phyloP scores from a whole-genome alignment of 2,888 invertebrate species.

The Amiota mariae region DNA sequence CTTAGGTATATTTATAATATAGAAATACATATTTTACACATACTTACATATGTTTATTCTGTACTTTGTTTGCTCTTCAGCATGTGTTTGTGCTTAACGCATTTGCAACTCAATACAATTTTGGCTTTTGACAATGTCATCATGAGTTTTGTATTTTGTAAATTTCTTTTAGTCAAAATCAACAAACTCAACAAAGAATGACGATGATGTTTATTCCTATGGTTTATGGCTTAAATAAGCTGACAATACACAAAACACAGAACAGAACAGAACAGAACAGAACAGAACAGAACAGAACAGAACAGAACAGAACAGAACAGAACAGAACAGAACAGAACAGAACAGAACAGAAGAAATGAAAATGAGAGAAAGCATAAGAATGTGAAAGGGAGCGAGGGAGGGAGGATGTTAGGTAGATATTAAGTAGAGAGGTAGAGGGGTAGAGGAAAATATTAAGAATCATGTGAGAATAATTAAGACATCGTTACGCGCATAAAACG shows the following conservation, averaged over 20 bases:
- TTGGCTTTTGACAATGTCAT: not conserved
- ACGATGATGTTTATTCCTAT: not conserved
- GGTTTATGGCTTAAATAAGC: slow-evolving; percentile 13
- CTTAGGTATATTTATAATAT: too few species aligned
- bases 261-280: not conserved
- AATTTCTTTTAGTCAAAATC: too few species aligned
- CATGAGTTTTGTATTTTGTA: not conserved
- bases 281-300: not conserved
- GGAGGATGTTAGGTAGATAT: not conserved
- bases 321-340: not conserved
- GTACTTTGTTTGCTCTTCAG: too few species aligned
- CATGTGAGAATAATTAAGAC: slow-evolving; percentile 20
- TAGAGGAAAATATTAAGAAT: not conserved
- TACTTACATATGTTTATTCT: too few species aligned
- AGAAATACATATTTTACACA: too few species aligned
- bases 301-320: not conserved
- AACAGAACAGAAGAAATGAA: not conserved
- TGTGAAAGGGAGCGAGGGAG: not conserved
- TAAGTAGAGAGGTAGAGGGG: too few species aligned
- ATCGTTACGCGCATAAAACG: slow-evolving; percentile 27
- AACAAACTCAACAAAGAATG: too few species aligned
- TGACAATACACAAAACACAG: slow-evolving; percentile 15
- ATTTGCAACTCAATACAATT: not conserved
- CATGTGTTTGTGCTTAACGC: too few species aligned
- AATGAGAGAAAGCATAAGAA: not conserved